Conservation (phyloP, 1,140 invertebrate species). For the Mesaphorura yosii region DNA sequence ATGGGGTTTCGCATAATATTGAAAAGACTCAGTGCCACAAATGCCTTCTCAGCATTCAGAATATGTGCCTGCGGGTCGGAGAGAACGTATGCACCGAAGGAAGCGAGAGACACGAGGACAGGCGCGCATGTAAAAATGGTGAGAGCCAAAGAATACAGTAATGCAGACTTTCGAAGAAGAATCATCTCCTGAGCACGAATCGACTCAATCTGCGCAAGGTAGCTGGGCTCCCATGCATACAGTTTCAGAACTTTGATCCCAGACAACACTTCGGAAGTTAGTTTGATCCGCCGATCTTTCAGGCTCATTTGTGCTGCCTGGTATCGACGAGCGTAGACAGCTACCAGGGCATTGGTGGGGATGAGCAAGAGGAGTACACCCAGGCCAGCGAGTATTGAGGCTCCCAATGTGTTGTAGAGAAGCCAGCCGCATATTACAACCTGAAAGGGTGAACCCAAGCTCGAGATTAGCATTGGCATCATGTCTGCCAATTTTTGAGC, state of each 20-base stretch:
- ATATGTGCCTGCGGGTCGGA: slow-evolving; percentile 47
- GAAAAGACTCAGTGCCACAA: slow-evolving; percentile 93
- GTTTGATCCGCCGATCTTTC: slow-evolving; percentile 80
- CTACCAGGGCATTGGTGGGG: slow-evolving; percentile 46
- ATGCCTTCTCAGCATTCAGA: slow-evolving; percentile 78
- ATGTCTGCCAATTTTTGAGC: slow-evolving; percentile 73
- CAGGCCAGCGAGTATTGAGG: slow-evolving; percentile 77
- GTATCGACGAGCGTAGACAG: slow-evolving; percentile 42
- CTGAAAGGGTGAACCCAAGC: slow-evolving; percentile 85
- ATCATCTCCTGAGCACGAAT: slow-evolving; percentile 73
- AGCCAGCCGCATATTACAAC: slow-evolving; percentile 44
- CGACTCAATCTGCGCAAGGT: slow-evolving; percentile 67
- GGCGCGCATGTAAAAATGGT: slow-evolving; percentile 60
- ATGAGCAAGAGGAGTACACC: slow-evolving; percentile 84
- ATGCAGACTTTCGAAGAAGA: slow-evolving; percentile 68
- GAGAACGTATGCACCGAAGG: slow-evolving; percentile 50
- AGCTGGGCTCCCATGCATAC: slow-evolving; percentile 82
- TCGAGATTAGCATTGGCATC: slow-evolving; percentile 80
- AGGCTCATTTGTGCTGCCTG: slow-evolving; percentile 82
- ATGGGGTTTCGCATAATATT: slow-evolving; percentile 67
- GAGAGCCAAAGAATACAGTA: slow-evolving; percentile 52
- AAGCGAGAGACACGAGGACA: slow-evolving; percentile 74
- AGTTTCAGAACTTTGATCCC: slow-evolving; percentile 85
- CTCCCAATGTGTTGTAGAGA: slow-evolving; percentile 71
- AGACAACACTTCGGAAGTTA: slow-evolving; percentile 90